Evolutionary conservation across 2,113 vertebrate genomes (phyloP).

Genomic region (Phoxinus phoxinus): DNA sequence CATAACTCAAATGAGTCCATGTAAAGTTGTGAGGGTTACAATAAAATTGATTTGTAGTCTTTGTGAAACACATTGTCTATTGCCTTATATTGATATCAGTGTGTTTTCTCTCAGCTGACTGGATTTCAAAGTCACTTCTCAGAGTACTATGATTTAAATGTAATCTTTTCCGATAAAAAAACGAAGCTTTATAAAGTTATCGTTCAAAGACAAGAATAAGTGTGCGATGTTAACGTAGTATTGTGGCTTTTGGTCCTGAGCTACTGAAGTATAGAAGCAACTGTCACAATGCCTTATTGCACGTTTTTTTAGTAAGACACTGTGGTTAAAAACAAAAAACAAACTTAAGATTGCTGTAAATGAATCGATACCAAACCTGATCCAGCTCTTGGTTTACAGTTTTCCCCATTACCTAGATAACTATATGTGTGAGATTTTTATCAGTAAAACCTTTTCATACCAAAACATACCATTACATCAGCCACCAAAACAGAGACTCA

Average conservation of each 20-base stretch:
- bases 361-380: background rate
- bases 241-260: background rate
- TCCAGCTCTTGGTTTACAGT: background rate
- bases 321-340: background rate
- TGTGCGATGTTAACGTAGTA: background rate
- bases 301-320: background rate
- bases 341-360: background rate
- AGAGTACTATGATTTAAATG: background rate
- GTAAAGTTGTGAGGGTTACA: background rate
- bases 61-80: background rate
- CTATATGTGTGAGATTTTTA: background rate
- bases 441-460: constrained; percentile 6
- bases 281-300: background rate
- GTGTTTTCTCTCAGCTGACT: background rate
- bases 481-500: constrained; percentile 18
- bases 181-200: background rate
- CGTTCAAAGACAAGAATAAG: background rate
- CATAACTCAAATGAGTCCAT: background rate
- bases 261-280: background rate
- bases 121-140: background rate
- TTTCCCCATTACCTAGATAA: constrained; percentile 1
- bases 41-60: background rate
- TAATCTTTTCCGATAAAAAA: background rate
- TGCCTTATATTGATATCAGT: background rate
- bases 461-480: constrained; percentile 22